Conservation (phyloP, 2,113 vertebrate genomes). For the Sander vitreus region DNA sequence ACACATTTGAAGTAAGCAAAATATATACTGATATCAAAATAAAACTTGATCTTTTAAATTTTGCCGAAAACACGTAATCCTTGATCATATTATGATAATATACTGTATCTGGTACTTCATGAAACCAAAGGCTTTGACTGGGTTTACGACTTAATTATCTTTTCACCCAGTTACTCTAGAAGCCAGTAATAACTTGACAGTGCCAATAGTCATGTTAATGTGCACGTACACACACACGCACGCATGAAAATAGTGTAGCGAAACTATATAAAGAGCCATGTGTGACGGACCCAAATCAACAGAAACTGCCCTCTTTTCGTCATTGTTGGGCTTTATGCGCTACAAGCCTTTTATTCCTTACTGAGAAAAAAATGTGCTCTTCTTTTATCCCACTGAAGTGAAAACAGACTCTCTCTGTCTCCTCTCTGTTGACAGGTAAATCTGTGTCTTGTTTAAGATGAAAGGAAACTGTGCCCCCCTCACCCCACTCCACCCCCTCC, state of each 20-base stretch:
- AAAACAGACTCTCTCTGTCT: conserved; percentile 35
- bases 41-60: not conserved
- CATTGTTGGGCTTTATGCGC: conserved; percentile 39
- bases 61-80: not conserved
- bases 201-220: not conserved
- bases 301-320: conserved; percentile 7
- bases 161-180: not conserved
- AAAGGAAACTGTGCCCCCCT: conserved; percentile 52
- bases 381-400: conserved; percentile 54
- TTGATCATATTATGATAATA: not conserved
- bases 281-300: conserved; percentile 23
- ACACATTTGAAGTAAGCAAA: no score
- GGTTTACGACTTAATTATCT: not conserved
- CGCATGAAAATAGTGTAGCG: not conserved
- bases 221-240: not conserved
- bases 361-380: conserved; percentile 4
- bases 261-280: conserved; percentile 21
- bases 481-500: no score
- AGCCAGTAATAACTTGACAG: not conserved
- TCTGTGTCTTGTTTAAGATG: conserved; percentile 68
- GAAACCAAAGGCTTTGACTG: not conserved
- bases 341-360: conserved; percentile 35
- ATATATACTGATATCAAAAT: not conserved
- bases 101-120: not conserved
- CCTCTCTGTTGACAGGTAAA: conserved; percentile 64